A percentile compares a stretch with the other conserved stretches of the same genome.
Conservation (phyloP, 2,888 invertebrate species). For the Lasioglossum lativentre region DNA sequence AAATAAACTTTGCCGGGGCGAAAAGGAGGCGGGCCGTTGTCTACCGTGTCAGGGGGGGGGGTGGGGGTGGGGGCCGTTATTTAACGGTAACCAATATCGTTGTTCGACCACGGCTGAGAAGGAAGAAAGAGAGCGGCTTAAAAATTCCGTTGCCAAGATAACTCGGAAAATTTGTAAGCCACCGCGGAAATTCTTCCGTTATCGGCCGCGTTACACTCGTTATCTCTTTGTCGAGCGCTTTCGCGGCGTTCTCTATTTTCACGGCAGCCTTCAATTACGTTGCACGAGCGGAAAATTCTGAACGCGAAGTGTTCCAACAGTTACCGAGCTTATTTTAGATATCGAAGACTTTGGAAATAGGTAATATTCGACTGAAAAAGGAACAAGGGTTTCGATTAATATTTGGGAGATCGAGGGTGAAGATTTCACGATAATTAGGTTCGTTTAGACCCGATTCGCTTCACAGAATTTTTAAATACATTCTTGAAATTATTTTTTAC, state of each 20-base stretch:
- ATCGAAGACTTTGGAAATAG: not conserved
- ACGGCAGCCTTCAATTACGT: not conserved
- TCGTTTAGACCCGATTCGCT: not conserved
- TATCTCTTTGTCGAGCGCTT: not conserved
- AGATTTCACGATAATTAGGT: not conserved
- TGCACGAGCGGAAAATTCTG: not conserved
- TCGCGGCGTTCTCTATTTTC: not conserved
- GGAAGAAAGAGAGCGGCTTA: not conserved
- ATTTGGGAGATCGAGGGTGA: not conserved
- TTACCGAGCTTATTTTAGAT: not conserved
- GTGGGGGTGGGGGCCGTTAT: conserved; percentile 50
- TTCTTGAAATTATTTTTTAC: not conserved
- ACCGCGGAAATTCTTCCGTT: not conserved
- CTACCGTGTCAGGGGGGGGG: conserved; percentile 36
- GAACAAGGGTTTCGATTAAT: not conserved
- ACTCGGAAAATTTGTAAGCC: conserved; percentile 42
- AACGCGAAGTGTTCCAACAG: not conserved
- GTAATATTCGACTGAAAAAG: not conserved
- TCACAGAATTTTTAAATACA: not conserved
- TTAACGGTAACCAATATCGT: conserved; percentile 48
- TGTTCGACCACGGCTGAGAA: conserved; percentile 17
- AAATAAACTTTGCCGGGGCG: conserved; percentile 52
- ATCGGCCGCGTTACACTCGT: conserved; percentile 8
- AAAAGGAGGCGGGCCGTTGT: conserved; percentile 23
- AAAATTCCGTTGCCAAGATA: conserved; percentile 49